Percentiles rank a stretch among this genome's conserved stretches.
These are phyloP conservation scores for Nezara viridula DNA, from an alignment of 2,888 invertebrate genomes.

Conservation along the genomic window DNA sequence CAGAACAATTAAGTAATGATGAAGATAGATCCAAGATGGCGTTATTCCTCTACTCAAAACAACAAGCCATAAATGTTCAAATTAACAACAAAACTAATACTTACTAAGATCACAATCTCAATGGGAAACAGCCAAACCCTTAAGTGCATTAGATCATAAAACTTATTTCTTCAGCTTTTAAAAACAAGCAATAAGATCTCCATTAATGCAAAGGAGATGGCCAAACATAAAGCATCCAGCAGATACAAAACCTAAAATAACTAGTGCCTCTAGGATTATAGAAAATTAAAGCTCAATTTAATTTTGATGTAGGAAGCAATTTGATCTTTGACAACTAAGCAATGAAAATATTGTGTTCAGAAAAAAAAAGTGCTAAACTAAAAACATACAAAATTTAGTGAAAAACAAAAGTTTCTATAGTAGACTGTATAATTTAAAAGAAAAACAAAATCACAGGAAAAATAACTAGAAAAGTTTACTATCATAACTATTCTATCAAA, in stretches of 20 bases:
- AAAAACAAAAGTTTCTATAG: neutral
- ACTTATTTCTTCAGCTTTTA: neutral
- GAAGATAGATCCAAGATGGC: too few species aligned
- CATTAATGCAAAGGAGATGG: neutral
- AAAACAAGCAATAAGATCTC: neutral
- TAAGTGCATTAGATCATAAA: neutral
- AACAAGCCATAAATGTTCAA: neutral
- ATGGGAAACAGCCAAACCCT: neutral
- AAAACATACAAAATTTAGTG: neutral
- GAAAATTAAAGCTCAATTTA: neutral
- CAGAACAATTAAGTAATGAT: too few species aligned
- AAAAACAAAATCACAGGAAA: neutral
- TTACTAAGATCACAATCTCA: neutral
- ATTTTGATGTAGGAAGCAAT: neutral
- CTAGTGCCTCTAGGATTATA: neutral
- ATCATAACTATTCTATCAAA: neutral
- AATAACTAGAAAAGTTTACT: neutral
- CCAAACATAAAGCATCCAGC: slow-evolving; percentile 2
- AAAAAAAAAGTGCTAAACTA: neutral
- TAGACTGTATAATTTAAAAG: neutral
- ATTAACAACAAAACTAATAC: neutral
- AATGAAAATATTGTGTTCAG: neutral
- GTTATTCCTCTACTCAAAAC: neutral
- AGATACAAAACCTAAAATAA: neutral
- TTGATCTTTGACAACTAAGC: neutral